Base-by-base conservation (phyloP, 2,113 vertebrate species). In the Porphyrio hochstetteri region DNA sequence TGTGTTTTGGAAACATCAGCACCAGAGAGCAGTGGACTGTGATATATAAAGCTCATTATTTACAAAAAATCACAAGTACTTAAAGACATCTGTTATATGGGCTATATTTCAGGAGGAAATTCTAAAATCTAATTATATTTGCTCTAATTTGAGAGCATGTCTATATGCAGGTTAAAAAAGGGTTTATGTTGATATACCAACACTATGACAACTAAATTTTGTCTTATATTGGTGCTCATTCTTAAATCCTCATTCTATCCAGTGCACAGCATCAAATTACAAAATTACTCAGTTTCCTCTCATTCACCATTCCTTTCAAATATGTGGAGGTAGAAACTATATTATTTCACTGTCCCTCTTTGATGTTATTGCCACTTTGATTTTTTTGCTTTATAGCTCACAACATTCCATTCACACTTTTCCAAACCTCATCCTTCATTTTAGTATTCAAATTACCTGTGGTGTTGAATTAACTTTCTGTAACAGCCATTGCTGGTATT, bases 121-220 rank as follows among this genome's bases (percentile, higher is more conserved):
- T 86, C 11, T 53, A 13, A 78, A 86, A 86, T 4, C 17, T 80
- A 61, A 56, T 72, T 0, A 25, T 52, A 17, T 27, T 88, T 75
- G 13, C 27, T 64, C 1, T 65, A 14, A n/a, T 72, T 56, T 57
- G 35, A 42, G 31, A 55, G 8, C 35, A 31, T 29, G 18, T 84
- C 40, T 57, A 3, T 68, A 13, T 33, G 10, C 11, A 21, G 8
- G 5, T 36, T 82, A 19, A 38, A 36, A 71, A 56, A 29, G 20
- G 7, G 7, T 24, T 75, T 82, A 12, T 79, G 23, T 13, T 72
- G 33, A 65, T 81, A 44, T 13, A 46, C 10, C 61, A 48, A 24
- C 0, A 0, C 27, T 70, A 1, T 10, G 2, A 71, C n/a, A 5
- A 55, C 19, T 70, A 57, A 25, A 8, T 25, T 59, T 67, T 77